Conservation (phyloP, 2,113 vertebrate genomes). For the Thinocorus orbignyianus region DNA sequence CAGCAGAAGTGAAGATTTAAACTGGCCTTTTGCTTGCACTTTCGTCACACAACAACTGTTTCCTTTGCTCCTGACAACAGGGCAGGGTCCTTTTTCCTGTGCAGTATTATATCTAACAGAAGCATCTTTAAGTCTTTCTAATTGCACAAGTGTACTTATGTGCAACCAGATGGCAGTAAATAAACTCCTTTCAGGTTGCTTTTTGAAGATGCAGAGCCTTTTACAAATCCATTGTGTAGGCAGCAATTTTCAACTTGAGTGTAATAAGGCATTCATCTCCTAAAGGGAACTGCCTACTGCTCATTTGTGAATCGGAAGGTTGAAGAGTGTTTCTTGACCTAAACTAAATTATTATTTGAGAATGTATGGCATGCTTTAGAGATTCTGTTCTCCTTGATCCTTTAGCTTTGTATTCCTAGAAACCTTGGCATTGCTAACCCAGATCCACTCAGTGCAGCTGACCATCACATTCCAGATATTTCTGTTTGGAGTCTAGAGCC, state of each 20-base stretch:
- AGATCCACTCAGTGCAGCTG: not conserved
- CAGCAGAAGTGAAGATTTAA: not conserved
- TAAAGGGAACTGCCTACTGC: not conserved
- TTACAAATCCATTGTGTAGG: not conserved
- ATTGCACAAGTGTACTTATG: not conserved
- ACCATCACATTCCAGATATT: not conserved
- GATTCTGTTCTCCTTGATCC: not conserved
- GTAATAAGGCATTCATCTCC: not conserved
- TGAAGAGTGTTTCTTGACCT: not conserved
- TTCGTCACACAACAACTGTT: not conserved
- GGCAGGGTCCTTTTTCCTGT: not conserved
- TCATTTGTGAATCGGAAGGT: not conserved
- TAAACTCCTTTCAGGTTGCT: not conserved
- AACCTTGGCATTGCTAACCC: not conserved
- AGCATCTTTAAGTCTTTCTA: not conserved
- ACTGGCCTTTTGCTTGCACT: not conserved
- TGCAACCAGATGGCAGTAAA: not conserved
- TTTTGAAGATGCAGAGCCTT: not conserved
- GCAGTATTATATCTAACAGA: not conserved
- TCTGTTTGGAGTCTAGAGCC: not conserved
- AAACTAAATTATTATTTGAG: not conserved
- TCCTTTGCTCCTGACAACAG: not conserved
- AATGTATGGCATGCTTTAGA: not conserved
- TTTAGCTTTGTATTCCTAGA: not conserved
- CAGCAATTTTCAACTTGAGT: not conserved